Evolutionary conservation across 2,113 vertebrate genomes (phyloP).

Genomic region (Podocnemis expansa): DNA sequence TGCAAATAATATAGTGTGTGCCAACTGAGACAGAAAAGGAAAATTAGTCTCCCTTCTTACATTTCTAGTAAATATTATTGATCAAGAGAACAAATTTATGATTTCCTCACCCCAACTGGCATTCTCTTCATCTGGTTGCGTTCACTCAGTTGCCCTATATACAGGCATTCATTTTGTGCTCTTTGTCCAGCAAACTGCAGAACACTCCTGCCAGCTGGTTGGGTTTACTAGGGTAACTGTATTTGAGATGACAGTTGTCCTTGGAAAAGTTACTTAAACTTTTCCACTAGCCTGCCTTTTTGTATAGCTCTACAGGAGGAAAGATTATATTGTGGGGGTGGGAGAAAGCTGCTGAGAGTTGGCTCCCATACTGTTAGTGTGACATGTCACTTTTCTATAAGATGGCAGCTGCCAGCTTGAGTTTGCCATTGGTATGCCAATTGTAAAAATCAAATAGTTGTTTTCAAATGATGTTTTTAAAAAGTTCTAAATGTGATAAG

Average conservation of each 20-base stretch:
- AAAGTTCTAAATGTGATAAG: not conserved
- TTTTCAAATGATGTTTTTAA: not conserved
- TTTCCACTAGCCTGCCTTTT: not conserved
- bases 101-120: not conserved
- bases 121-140: not conserved
- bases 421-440: not conserved
- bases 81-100: not conserved
- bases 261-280: not conserved
- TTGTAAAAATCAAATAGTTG: not conserved
- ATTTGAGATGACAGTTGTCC: not conserved
- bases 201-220: not conserved
- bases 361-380: not conserved
- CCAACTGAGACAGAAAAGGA: not conserved
- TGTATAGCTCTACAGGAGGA: not conserved
- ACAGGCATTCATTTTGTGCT: slow-evolving; percentile 6
- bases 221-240: not conserved
- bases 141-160: not conserved
- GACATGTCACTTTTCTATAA: not conserved
- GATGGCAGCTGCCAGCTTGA: not conserved
- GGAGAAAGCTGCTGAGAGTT: not conserved
- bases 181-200: not conserved
- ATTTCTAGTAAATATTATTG: not conserved
- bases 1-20: not conserved
- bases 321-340: not conserved
- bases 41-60: not conserved